These are phyloP conservation scores for Eunapius fragilis DNA, from an alignment of 37 sponge, comb jelly and placozoan genomes.

Conservation along the genomic window DNA sequence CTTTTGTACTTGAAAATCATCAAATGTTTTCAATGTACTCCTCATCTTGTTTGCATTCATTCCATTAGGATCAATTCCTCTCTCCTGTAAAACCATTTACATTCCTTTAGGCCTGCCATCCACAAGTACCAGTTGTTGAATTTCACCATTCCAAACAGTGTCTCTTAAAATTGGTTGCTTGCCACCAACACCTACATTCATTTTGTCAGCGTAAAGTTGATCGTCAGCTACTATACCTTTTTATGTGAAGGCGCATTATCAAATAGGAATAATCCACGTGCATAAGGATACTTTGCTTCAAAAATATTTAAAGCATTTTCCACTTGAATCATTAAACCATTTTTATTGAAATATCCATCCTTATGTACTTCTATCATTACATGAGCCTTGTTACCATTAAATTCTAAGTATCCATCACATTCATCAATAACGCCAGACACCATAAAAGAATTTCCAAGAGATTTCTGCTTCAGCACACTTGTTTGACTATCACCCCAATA, in stretches of 20 bases:
- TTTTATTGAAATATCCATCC: background rate
- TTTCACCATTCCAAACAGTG: conserved; percentile 33
- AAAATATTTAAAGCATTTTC: background rate
- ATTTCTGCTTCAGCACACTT: conserved; percentile 8
- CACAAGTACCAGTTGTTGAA: conserved; percentile 17
- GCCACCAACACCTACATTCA: conserved; percentile 69
- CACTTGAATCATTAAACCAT: background rate
- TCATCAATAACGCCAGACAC: conserved; percentile 38
- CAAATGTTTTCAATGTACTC: conserved; percentile 1
- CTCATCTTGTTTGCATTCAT: conserved; percentile 51
- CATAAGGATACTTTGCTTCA: conserved; percentile 2
- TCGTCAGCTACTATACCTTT: background rate
- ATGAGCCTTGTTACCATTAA: conserved; percentile 6
- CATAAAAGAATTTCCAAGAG: conserved; percentile 19
- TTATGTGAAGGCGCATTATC: conserved; percentile 29
- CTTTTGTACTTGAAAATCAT: conserved; percentile 28
- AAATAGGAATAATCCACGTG: conserved; percentile 4
- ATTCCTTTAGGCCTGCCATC: conserved; percentile 40
- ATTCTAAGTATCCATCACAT: conserved; percentile 11
- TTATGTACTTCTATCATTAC: background rate
- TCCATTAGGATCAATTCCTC: conserved; percentile 43
- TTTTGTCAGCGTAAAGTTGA: background rate
- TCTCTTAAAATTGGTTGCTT: conserved; percentile 48
- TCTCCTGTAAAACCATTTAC: conserved; percentile 36
- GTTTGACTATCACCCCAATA: conserved; percentile 18